Evolutionary conservation across 2,797 vertebrate genomes (phyloP), one percentile per base, ranked within the genome.

Genomic region (Pipistrellus pipistrellus): DNA sequence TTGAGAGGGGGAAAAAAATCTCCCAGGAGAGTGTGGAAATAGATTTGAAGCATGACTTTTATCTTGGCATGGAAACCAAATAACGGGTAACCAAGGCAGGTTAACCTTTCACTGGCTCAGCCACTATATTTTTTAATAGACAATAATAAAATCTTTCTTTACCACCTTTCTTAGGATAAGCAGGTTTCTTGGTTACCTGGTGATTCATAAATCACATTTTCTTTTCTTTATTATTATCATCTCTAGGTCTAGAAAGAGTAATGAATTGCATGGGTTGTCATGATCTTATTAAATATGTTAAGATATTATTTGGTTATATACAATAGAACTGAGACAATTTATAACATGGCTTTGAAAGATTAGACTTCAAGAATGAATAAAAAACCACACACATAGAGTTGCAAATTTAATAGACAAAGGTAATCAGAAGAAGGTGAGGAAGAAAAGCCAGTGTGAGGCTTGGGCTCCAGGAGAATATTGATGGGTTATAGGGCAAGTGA

Each of bases 61-160:
- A 68, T 94, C 75, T 95, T 90, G 77, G 15, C 78, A 80, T 72
- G n/a, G 64, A 96, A 96, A 87, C 25, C 0, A 4, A 94, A 85
- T 91, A 95, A 95, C 85, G 82, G 77, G 41, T 93, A 85, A 85
- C 69, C 13, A 27, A 32, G 92, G 41, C 35, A 85, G n/a, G 81
- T 92, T 96, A 95, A 92, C 46, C 95, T 97, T 95, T 93, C 85
- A 90, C 87, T 93, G 85, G 73, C 77, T 93, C 80, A 80, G 95
- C 72, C 76, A 64, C 27, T 88, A 35, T 89, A 66, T 91, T 75
- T 95, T 92, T 91, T 35, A 93, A 90, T 57, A 83, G 82, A n/a
- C 51, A 82, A 83, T 94, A 96, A 96, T 90, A 80, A 94, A 95
- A 95, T 95, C 18, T 44, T 89, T n/a, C 57, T 92, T 94, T 92